These are phyloP conservation scores for Tinamus guttatus DNA, from an alignment of 2,113 vertebrate species.

Conservation along the genomic window DNA sequence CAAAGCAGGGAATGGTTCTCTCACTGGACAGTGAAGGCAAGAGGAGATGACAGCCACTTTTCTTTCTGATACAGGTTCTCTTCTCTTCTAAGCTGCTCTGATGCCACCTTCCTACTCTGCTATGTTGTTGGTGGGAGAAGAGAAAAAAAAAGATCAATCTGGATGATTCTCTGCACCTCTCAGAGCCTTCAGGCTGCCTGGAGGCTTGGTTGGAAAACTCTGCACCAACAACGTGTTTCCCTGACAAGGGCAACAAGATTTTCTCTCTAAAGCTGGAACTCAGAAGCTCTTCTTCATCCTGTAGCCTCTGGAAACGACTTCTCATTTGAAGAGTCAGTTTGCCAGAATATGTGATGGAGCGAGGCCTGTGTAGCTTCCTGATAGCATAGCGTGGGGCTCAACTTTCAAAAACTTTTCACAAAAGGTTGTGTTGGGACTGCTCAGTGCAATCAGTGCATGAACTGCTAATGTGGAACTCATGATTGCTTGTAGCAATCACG, in stretches of 20 bases:
- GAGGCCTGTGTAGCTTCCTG: background rate
- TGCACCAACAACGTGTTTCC: background rate
- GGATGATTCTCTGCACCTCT: background rate
- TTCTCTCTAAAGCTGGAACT: background rate
- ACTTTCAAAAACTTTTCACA: background rate
- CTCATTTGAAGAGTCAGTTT: background rate
- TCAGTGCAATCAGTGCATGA: background rate
- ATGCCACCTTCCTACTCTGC: background rate
- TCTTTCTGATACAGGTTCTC: background rate
- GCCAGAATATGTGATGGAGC: accelerated
- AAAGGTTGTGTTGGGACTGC: conserved; percentile 1
- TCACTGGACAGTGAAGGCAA: background rate
- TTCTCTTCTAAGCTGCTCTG: background rate
- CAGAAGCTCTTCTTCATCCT: background rate
- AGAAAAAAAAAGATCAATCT: background rate
- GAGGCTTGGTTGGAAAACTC: conserved; percentile 43
- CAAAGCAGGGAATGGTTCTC: background rate
- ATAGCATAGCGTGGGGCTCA: accelerated
- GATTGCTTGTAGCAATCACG: background rate
- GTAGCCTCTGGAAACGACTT: background rate
- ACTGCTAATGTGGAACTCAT: background rate
- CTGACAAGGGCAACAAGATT: conserved; percentile 7
- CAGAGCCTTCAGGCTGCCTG: conserved; percentile 56
- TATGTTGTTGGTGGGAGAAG: background rate
- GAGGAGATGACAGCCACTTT: background rate